A percentile compares a stretch with the other conserved stretches of the same genome.
phyloP scores from a whole-genome alignment of 2,888 invertebrate species.

The Cryptops parisi region DNA sequence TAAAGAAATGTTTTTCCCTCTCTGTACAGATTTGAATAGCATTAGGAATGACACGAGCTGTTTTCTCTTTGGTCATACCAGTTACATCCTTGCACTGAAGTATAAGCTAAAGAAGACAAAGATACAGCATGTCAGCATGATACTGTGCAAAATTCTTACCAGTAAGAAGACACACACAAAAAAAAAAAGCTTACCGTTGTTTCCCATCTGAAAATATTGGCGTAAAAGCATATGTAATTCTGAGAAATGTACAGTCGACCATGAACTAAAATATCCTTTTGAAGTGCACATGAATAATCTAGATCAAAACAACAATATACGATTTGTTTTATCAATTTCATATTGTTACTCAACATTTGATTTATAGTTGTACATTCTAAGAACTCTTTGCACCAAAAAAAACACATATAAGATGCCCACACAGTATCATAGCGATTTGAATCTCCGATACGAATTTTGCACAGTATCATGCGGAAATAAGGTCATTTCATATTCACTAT shows the following conservation, averaged over 20 bases:
- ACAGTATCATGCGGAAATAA: too few species aligned
- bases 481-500: too few species aligned
- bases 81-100: slow-evolving; percentile 82
- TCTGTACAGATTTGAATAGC: slow-evolving; percentile 70
- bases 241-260: slow-evolving; percentile 91
- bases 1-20: slow-evolving; percentile 77
- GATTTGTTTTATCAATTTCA: too few species aligned
- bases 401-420: too few species aligned
- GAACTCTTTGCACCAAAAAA: too few species aligned
- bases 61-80: slow-evolving; percentile 87
- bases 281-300: slow-evolving; percentile 96
- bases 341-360: too few species aligned
- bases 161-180: neutral
- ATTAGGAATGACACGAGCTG: slow-evolving; percentile 87
- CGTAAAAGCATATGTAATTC: slow-evolving; percentile 91
- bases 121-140: slow-evolving; percentile 1
- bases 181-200: slow-evolving; percentile 35
- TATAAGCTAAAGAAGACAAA: slow-evolving; percentile 39
- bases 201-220: slow-evolving; percentile 96
- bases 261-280: slow-evolving; percentile 89
- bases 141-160: neutral
- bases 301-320: too few species aligned
- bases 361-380: too few species aligned
- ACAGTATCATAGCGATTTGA: too few species aligned
- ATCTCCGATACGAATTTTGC: too few species aligned